Conservation (phyloP, 2,113 vertebrate genomes). For the Grammomys dolichurus region DNA sequence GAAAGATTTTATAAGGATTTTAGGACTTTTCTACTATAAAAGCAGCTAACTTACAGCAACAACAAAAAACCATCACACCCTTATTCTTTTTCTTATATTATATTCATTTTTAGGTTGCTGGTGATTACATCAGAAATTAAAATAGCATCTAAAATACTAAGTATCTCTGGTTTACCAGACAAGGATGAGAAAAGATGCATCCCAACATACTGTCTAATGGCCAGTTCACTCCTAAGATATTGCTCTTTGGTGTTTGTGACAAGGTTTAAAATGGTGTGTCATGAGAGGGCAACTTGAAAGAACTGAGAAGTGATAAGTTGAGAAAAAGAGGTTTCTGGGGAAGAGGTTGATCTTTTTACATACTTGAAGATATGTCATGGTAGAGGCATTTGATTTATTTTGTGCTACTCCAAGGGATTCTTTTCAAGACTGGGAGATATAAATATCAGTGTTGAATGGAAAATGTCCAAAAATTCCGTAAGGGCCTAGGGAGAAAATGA, state of each 20-base stretch:
- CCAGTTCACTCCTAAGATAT: not conserved
- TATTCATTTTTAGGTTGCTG: not conserved
- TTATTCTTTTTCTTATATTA: not conserved
- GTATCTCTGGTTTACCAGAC: not conserved
- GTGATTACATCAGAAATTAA: not conserved
- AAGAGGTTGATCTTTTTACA: not conserved
- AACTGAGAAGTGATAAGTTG: not conserved
- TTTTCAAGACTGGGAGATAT: not conserved
- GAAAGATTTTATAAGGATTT: not conserved
- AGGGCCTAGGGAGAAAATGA: conserved; percentile 25
- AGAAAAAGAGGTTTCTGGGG: not conserved
- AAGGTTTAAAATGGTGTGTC: not conserved
- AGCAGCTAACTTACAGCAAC: not conserved
- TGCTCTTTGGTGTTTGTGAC: not conserved
- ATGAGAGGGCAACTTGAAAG: not conserved
- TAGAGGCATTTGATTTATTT: conserved; percentile 41
- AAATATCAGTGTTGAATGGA: conserved; percentile 2
- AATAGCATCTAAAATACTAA: not conserved
- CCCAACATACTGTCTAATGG: not conserved
- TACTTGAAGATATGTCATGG: not conserved
- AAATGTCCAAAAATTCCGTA: conserved; percentile 35
- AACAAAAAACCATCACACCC: not conserved
- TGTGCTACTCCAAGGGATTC: not conserved
- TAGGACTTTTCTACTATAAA: not conserved
- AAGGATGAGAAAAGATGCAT: not conserved